phyloP scores from a whole-genome alignment of 2,888 invertebrate genomes.

The Lithophane ornitopus region DNA sequence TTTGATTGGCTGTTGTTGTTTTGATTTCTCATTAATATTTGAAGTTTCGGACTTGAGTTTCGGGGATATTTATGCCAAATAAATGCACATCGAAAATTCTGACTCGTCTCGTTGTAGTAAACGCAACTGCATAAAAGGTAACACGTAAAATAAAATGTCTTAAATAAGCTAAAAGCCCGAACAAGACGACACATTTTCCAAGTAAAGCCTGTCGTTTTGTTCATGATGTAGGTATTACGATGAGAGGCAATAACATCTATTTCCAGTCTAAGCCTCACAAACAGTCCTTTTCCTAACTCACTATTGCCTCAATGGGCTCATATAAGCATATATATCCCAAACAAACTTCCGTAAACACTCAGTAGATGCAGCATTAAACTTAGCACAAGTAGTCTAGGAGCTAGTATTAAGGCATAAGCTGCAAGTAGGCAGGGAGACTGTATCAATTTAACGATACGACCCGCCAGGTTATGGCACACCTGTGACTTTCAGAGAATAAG shows the following conservation, averaged over 20 bases:
- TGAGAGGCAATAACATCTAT: too few species aligned
- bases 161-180: not conserved
- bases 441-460: slow-evolving; percentile 77
- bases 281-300: slow-evolving; percentile 4
- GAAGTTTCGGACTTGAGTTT: not conserved
- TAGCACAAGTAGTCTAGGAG: slow-evolving; percentile 34
- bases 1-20: not conserved
- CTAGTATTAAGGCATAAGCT: slow-evolving; percentile 57
- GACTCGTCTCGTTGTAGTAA: not conserved
- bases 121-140: not conserved
- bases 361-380: slow-evolving; percentile 14
- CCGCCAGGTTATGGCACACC: slow-evolving; percentile 72
- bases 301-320: not conserved
- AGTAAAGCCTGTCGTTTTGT: not conserved
- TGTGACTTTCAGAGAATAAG: slow-evolving; percentile 71
- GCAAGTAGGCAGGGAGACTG: slow-evolving; percentile 64
- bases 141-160: not conserved
- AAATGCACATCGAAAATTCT: not conserved
- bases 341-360: slow-evolving; percentile 23
- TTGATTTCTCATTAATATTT: not conserved
- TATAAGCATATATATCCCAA: slow-evolving; percentile 10
- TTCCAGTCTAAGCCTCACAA: not conserved
- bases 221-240: not conserved
- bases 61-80: not conserved
- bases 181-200: not conserved